Base-by-base conservation (phyloP, 2,113 vertebrate genomes). In the Propithecus coquereli region DNA sequence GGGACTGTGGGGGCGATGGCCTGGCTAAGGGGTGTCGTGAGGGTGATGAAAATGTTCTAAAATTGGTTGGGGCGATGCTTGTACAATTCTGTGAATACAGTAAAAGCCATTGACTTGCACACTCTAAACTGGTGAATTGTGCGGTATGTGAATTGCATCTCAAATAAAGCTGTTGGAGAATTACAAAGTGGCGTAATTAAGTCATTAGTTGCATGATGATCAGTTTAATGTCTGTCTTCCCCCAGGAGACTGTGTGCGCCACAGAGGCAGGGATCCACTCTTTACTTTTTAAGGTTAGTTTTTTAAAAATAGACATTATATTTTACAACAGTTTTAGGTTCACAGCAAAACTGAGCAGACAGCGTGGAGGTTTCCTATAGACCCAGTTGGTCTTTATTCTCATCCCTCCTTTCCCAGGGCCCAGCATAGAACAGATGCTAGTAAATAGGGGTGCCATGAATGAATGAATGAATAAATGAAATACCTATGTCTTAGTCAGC, bases 201-300 rank as follows among this genome's bases (percentile, higher is more conserved):
- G 79, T 68, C 76, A 66, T 13, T 65, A 13, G 40, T 1, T 27
- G 27, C 12, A 5, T 32, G 12, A 22, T 1, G 10, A 57, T 45
- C 27, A 11, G 79, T 20, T 65, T 63, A 5, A 22, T 4, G 43
- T 40, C 76, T 3, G 6, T 14, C 40, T 81, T 6, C 37, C 25
- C 23, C 1, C 2, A 17, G 37, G 14, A 59, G 80, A 76, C 59
- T 20, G 30, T 59, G 65, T 3, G n/a, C 20, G 40, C 30, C 57
- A 22, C 6, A 4, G 9, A 8, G 17, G 34, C 40, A 37, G 10
- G 13, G 25, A 37, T 45, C 6, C 45, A 2, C n/a, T 63, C 90
- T 91, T 71, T 8, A 40, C 50, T 95, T 77, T 87, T 91, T 63
- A 80, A 85, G 65, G 50, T 81, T 87, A 20, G 45, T 54, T 82